phyloP scores from a whole-genome alignment of 2,888 invertebrate species.

The Polydrusus pterygomalis region DNA sequence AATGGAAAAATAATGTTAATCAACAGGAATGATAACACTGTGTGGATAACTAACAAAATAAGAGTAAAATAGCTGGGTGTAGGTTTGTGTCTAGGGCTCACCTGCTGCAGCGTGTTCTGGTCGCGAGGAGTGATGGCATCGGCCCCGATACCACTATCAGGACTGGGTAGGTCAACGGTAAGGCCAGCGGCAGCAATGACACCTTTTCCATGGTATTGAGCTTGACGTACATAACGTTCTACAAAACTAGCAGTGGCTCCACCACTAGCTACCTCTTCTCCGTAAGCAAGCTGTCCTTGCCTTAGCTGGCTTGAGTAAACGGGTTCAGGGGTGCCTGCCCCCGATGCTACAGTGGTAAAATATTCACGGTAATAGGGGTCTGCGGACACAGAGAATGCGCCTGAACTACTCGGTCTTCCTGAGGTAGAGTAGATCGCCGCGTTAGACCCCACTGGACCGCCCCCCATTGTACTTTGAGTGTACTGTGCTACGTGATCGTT shows the following conservation, averaged over 20 bases:
- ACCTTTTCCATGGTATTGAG: conserved; percentile 81
- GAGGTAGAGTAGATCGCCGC: conserved; percentile 70
- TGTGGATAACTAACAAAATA: conserved; percentile 41
- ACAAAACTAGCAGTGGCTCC: conserved; percentile 80
- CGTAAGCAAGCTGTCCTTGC: conserved; percentile 76
- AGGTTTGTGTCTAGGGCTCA: conserved; percentile 73
- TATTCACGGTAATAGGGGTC: conserved; percentile 90
- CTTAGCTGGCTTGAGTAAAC: conserved; percentile 69
- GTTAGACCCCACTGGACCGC: conserved; percentile 72
- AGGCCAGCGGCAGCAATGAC: conserved; percentile 86
- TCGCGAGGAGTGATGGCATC: conserved; percentile 94
- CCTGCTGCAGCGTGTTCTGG: conserved; percentile 93
- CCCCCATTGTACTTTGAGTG: conserved; percentile 70
- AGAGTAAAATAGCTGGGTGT: conserved; percentile 40
- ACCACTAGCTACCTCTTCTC: conserved; percentile 74
- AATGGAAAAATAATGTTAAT: background rate
- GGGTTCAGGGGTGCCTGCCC: conserved; percentile 76
- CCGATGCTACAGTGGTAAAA: conserved; percentile 78
- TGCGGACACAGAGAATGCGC: conserved; percentile 79
- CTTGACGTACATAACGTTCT: conserved; percentile 75
- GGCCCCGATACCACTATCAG: conserved; percentile 96
- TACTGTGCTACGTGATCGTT: conserved; percentile 63
- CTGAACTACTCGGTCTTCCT: conserved; percentile 70
- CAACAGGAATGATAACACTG: background rate
- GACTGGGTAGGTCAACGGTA: conserved; percentile 95